Evolutionary conservation across 2,888 invertebrate genomes (phyloP).

Genomic region (Saturnia pavonia): DNA sequence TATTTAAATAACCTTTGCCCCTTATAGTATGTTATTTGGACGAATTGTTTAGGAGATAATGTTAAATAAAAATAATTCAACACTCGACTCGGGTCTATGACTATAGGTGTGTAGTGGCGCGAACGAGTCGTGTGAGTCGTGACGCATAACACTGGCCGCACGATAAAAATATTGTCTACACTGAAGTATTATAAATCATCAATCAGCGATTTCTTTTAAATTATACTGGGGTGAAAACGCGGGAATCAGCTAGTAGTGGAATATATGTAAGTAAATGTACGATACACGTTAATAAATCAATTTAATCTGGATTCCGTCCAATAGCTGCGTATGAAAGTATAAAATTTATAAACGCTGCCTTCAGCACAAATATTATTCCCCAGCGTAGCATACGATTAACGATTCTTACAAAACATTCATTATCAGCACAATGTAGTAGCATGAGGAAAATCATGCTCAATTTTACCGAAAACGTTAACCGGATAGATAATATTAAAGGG

Average conservation of each 20-base stretch:
- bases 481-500: background rate
- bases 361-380: conserved; percentile 30
- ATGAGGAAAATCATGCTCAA: conserved; percentile 4
- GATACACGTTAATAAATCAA: conserved; percentile 32
- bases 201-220: too few species aligned
- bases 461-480: background rate
- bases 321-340: conserved; percentile 39
- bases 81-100: background rate
- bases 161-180: too few species aligned
- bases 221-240: background rate
- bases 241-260: background rate
- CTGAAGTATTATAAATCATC: too few species aligned
- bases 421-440: conserved; percentile 14
- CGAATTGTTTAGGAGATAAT: too few species aligned
- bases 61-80: too few species aligned
- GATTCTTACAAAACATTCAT: conserved; percentile 1
- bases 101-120: too few species aligned
- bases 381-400: conserved; percentile 15
- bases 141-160: too few species aligned
- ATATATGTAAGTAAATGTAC: background rate
- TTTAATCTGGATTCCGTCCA: conserved; percentile 40
- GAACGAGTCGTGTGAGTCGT: too few species aligned
- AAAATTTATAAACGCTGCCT: conserved; percentile 39
- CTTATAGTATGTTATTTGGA: too few species aligned
- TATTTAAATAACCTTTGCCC: too few species aligned